Base-by-base conservation (phyloP, 2,113 vertebrate species). In the Phrynocephalus versicolor region DNA sequence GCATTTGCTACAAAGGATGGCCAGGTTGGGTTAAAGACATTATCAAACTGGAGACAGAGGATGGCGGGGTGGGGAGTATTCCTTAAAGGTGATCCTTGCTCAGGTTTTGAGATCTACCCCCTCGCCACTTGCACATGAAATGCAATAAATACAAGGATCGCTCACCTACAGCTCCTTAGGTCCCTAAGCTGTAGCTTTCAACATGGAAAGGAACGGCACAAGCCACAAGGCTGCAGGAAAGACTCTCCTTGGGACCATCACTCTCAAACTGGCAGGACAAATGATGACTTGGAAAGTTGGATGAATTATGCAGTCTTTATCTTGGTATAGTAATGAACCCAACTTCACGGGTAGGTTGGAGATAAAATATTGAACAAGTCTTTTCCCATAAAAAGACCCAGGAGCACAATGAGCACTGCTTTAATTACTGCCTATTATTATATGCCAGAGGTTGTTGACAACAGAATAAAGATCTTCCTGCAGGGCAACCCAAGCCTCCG, bases 281-380 rank as follows among this genome's bases (percentile, higher is more conserved):
- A 94, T 82, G 92, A 65, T 90, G 88, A 92, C 86, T 86, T 87
- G 91, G 91, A 89, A 89, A 87, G 82, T 90, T 91, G 88, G 85
- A 88, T 95, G 91, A 95, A 94, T 94, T 94, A 95, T 92, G 89
- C 92, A 93, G 79, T 87, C 80, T 93, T 92, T 92, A 84, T 92
- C 92, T 87, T 85, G 82, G 87, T 92, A 93, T 87, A 88, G 93
- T 93, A 93, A 92, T 93, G 41, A 92, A 91, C 83, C 83, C 79
- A 90, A 78, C 91, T 87, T 90, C 75, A n/a, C 89, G 82, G 87
- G 91, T 90, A 90, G 90, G 89, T 92, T 86, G 83, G 79, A 91
- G 88, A 94, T 89, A 83, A 94, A 90, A 92, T 88, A 94, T 90
- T 93, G 91, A 93, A 91, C 83, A 88, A 88, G 90, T 85, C 89